Evolutionary conservation across 2,888 invertebrate species (phyloP).

Genomic region (Dasysyrphus albostriatus): DNA sequence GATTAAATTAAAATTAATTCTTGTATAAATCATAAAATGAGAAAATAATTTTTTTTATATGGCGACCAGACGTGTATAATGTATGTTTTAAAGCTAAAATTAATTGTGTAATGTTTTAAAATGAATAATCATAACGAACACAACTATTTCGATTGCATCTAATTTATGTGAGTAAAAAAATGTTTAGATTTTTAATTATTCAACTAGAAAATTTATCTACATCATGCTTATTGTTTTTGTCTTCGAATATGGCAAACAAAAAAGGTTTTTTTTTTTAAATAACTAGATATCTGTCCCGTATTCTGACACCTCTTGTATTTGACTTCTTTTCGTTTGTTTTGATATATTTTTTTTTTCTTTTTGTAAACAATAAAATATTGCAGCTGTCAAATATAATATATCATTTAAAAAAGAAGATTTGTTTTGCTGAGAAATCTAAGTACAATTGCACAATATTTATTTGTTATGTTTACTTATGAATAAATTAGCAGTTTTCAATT

Average conservation of each 20-base stretch:
- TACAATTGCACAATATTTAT: slow-evolving; percentile 73
- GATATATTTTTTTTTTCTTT: neutral
- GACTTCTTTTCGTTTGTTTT: slow-evolving; percentile 18
- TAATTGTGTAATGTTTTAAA: slow-evolving; percentile 7
- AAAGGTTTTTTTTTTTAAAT: slow-evolving; percentile 26
- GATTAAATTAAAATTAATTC: slow-evolving; percentile 43
- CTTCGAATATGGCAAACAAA: slow-evolving; percentile 64
- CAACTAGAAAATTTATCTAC: slow-evolving; percentile 35
- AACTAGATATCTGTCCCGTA: slow-evolving; percentile 26
- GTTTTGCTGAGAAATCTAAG: slow-evolving; percentile 67
- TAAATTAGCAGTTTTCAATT: slow-evolving; percentile 16
- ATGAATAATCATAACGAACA: slow-evolving; percentile 61
- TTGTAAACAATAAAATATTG: slow-evolving; percentile 73
- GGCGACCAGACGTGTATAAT: slow-evolving; percentile 64
- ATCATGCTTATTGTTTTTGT: slow-evolving; percentile 18
- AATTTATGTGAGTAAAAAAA: slow-evolving; percentile 34
- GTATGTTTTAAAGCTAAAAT: slow-evolving; percentile 33
- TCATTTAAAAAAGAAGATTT: slow-evolving; percentile 76
- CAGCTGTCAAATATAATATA: slow-evolving; percentile 43
- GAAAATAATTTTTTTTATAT: slow-evolving; percentile 46
- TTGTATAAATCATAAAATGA: slow-evolving; percentile 32
- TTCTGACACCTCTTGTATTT: slow-evolving; percentile 47
- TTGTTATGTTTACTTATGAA: slow-evolving; percentile 40
- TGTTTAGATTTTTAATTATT: slow-evolving; percentile 12
- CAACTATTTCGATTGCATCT: slow-evolving; percentile 60